phyloP scores from a whole-genome alignment of 2,113 vertebrate species.

The Aspiorhynchus laticeps region DNA sequence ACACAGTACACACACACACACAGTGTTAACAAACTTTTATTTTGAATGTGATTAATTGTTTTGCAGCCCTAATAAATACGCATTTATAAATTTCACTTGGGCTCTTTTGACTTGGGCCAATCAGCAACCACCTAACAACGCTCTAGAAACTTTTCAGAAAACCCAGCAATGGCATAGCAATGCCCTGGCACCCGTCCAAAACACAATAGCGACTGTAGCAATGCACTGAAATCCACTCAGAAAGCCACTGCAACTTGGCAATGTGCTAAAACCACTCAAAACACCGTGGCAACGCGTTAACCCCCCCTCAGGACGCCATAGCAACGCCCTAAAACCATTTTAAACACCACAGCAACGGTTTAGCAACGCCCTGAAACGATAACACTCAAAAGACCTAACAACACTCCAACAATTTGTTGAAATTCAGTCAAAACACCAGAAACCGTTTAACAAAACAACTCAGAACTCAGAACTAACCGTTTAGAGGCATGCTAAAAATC shows the following conservation, averaged over 20 bases:
- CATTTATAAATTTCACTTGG: neutral
- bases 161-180: conserved; percentile 10
- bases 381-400: neutral
- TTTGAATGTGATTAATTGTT: too few relatives aligned
- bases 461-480: too few relatives aligned
- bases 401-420: neutral
- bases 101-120: neutral
- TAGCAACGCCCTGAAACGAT: neutral
- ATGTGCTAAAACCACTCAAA: neutral
- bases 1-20: too few relatives aligned
- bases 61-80: neutral
- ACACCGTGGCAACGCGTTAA: neutral
- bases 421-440: neutral
- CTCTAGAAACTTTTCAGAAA: neutral
- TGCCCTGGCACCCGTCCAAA: conserved; percentile 28
- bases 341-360: neutral
- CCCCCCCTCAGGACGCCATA: neutral
- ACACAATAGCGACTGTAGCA: neutral
- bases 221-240: neutral
- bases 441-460: neutral
- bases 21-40: too few relatives aligned
- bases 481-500: neutral
- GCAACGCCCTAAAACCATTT: neutral
- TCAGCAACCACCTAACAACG: neutral
- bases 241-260: neutral